These are phyloP conservation scores for Hycleus cichorii DNA, from an alignment of 1,140 invertebrate genomes.

Conservation along the genomic window DNA sequence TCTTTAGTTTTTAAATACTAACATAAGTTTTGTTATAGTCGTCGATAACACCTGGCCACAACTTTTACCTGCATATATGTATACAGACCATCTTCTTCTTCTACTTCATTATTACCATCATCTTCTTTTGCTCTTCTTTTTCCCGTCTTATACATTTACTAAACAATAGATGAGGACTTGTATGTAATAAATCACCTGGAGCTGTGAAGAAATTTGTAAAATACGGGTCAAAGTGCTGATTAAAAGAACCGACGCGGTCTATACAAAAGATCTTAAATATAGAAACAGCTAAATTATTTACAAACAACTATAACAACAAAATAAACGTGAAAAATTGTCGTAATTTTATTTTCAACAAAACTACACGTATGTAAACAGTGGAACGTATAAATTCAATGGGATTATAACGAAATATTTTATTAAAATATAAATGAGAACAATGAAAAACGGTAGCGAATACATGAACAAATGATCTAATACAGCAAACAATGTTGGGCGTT, in stretches of 20 bases:
- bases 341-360: background rate
- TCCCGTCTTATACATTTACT: background rate
- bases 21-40: conserved; percentile 12
- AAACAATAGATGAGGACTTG: conserved; percentile 14
- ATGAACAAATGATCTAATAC: conserved; percentile 29
- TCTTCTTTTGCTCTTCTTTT: too few relatives aligned
- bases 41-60: conserved; percentile 13
- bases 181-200: conserved; percentile 17
- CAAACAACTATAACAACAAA: conserved; percentile 11
- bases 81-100: too few relatives aligned
- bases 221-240: conserved; percentile 16
- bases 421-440: conserved; percentile 18
- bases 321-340: conserved; percentile 1
- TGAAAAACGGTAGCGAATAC: conserved; percentile 19
- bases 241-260: conserved; percentile 11
- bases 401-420: background rate
- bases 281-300: conserved; percentile 16
- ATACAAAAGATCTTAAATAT: conserved; percentile 10
- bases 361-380: too few relatives aligned
- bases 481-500: conserved; percentile 22
- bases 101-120: too few relatives aligned
- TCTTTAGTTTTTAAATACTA: conserved; percentile 14
- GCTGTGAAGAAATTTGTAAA: conserved; percentile 17
- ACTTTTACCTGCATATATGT: conserved; percentile 11
- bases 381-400: conserved; percentile 3